phyloP scores from a whole-genome alignment of 2,888 invertebrate species.

The Seira musarum region DNA sequence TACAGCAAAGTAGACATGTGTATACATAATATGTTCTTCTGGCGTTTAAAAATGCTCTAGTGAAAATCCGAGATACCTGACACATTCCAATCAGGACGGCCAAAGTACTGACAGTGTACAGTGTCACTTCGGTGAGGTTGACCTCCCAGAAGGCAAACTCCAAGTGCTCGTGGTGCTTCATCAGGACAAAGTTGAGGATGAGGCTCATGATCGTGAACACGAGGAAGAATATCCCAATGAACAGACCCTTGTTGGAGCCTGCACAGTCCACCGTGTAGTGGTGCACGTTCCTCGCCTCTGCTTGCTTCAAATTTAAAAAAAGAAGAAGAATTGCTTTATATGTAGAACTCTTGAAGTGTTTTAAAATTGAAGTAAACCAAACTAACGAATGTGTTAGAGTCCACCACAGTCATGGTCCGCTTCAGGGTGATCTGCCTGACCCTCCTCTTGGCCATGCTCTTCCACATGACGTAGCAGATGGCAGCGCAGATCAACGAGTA shows the following conservation, averaged over 20 bases:
- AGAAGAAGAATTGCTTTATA: no score
- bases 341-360: not conserved
- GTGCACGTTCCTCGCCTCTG: slow-evolving; percentile 81
- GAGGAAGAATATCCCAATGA: slow-evolving; percentile 89
- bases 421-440: slow-evolving; percentile 52
- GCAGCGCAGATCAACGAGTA: slow-evolving; percentile 87
- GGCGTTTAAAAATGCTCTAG: not conserved
- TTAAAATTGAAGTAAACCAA: not conserved
- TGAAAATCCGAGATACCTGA: slow-evolving; percentile 74
- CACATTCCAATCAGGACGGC: slow-evolving; percentile 92
- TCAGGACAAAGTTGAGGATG: slow-evolving; percentile 91
- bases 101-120: slow-evolving; percentile 88
- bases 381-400: slow-evolving; percentile 14
- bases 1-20: not conserved
- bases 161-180: slow-evolving; percentile 85
- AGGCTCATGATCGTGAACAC: slow-evolving; percentile 93
- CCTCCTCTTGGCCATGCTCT: slow-evolving; percentile 65
- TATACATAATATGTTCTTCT: not conserved
- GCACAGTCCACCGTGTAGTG: slow-evolving; percentile 96
- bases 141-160: slow-evolving; percentile 82
- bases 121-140: slow-evolving; percentile 88
- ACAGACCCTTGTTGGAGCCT: slow-evolving; percentile 92
- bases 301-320: slow-evolving; percentile 23
- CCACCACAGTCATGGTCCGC: slow-evolving; percentile 42
- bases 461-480: slow-evolving; percentile 83